A percentile compares a stretch with the other conserved stretches of the same genome.
Conservation (phyloP, 2,113 vertebrate genomes). For the Gymnocephalus cernua region DNA sequence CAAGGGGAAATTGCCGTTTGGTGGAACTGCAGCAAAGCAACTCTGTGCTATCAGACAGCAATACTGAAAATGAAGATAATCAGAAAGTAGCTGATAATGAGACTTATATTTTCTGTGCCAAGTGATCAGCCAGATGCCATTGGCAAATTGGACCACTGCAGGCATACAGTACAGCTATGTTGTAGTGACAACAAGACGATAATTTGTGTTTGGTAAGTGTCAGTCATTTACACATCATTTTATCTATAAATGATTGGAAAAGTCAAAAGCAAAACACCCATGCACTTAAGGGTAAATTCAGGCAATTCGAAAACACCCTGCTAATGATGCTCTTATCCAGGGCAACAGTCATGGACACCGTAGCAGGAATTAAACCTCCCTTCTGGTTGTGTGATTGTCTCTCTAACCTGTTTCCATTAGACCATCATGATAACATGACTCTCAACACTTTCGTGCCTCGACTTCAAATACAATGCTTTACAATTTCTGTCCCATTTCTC, state of each 20-base stretch:
- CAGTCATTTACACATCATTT: not conserved
- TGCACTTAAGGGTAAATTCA: conserved; percentile 1
- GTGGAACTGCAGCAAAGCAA: not conserved
- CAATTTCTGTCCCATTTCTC: conserved; percentile 46
- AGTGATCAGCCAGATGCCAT: not conserved
- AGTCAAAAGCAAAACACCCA: not conserved
- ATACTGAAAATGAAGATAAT: not conserved
- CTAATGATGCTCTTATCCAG: conserved; percentile 7
- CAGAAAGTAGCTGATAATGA: not conserved
- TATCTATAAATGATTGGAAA: not conserved
- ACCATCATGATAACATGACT: conserved; percentile 34
- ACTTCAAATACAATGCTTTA: conserved; percentile 41
- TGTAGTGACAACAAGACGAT: conserved; percentile 17
- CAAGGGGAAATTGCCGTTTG: not conserved
- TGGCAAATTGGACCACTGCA: not conserved
- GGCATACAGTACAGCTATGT: not conserved
- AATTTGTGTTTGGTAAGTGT: conserved; percentile 11
- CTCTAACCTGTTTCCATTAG: conserved; percentile 59
- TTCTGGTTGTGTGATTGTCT: conserved; percentile 33
- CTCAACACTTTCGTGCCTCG: conserved; percentile 33
- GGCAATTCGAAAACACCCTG: not conserved
- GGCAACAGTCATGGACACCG: conserved; percentile 13
- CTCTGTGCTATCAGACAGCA: not conserved
- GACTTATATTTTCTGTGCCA: not conserved
- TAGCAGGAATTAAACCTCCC: conserved; percentile 33